A percentile compares a stretch with the other conserved stretches of the same genome.
Conservation (phyloP, 2,113 vertebrate species). For the Proteles cristata region DNA sequence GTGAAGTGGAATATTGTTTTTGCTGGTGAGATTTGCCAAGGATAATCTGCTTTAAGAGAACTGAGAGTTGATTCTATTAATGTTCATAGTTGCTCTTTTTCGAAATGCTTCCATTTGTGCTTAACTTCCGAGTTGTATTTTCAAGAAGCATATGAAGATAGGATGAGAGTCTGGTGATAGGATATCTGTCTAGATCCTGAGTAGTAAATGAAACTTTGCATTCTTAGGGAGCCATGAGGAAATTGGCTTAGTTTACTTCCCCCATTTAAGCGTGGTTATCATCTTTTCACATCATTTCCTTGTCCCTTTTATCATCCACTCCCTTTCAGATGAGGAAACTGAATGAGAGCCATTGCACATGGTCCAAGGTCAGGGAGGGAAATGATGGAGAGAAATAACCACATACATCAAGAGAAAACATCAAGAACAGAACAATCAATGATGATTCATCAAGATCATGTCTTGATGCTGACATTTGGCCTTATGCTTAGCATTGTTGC, state of each 20-base stretch:
- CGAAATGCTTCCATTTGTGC: not conserved
- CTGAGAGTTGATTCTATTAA: not conserved
- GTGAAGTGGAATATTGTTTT: constrained; percentile 54
- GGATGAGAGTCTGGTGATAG: not conserved
- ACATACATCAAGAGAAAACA: not conserved
- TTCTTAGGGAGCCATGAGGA: not conserved
- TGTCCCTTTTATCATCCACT: not conserved
- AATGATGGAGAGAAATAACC: constrained; percentile 2
- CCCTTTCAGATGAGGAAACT: constrained; percentile 27
- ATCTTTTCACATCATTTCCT: not conserved
- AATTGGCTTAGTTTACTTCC: not conserved
- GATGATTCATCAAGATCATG: not conserved
- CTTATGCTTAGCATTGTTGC: not conserved
- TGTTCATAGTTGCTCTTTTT: not conserved
- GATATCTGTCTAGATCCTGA: not conserved
- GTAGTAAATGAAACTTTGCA: not conserved
- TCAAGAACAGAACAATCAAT: not conserved
- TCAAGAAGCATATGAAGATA: not conserved
- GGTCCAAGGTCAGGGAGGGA: not conserved
- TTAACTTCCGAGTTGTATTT: constrained; percentile 29
- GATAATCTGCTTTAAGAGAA: constrained; percentile 3
- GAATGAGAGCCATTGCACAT: not conserved
- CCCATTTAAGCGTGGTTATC: not conserved
- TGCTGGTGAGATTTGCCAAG: constrained; percentile 26
- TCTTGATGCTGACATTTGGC: constrained; percentile 3